These are phyloP conservation scores for Nestor notabilis DNA, from an alignment of 2,113 vertebrate species.

Conservation along the genomic window DNA sequence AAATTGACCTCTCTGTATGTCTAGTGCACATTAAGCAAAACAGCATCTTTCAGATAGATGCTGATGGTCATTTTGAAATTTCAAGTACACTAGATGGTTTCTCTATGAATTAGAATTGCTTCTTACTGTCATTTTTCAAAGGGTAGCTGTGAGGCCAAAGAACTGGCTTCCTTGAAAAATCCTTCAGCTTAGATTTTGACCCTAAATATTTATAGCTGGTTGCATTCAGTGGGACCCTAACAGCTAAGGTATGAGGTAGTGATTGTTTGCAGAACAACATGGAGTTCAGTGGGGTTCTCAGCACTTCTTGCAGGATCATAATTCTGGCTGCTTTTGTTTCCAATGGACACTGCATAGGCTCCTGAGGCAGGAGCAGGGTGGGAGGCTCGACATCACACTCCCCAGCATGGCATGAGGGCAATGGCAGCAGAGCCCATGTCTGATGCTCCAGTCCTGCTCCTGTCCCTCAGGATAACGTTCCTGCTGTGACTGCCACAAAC, in stretches of 20 bases:
- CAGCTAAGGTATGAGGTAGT: not conserved
- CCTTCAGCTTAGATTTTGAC: not conserved
- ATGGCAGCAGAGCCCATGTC: fast-evolving
- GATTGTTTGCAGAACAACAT: not conserved
- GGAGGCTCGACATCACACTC: not conserved
- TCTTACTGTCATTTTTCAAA: not conserved
- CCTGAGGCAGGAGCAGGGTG: not conserved
- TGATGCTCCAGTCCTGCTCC: not conserved
- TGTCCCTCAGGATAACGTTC: not conserved
- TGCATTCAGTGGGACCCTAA: not conserved
- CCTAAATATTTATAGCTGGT: not conserved
- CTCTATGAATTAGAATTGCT: not conserved
- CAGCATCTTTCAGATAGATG: not conserved
- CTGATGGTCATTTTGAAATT: not conserved
- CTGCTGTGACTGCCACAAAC: not conserved
- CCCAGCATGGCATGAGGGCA: not conserved
- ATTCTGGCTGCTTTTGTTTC: not conserved
- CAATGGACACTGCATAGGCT: fast-evolving
- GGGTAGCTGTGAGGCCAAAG: not conserved
- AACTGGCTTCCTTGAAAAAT: not conserved
- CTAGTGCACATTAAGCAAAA: not conserved
- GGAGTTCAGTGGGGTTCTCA: not conserved
- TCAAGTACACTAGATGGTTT: not conserved
- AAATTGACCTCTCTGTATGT: not conserved
- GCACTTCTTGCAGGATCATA: not conserved